Evolutionary conservation across 2,113 vertebrate genomes (phyloP), one percentile per base, ranked within the genome.

Genomic region (Coregonus clupeaformis): DNA sequence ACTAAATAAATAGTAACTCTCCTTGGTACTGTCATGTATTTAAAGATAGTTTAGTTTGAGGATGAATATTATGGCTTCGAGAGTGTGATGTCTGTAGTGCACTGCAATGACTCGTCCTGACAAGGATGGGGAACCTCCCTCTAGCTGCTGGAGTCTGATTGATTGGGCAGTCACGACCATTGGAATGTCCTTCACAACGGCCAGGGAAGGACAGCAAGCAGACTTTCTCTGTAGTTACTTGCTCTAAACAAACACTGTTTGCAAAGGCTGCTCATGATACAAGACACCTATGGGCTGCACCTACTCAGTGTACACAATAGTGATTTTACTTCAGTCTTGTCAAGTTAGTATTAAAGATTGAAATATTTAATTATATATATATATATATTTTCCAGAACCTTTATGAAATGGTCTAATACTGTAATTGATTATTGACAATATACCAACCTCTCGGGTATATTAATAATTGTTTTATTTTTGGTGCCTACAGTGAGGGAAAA

Each of bases 61-160:
- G 81, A 77, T 78, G 77, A 68, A 66, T 74, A 86, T 89, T 86
- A 86, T 89, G 88, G 89, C 79, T 77, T 76, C 73, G 70, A 81
- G 83, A 86, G 71, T 81, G 75, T 79, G 84, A 83, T 72, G 63
- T 84, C 80, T 42, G 73, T 76, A 75, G 68, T 82, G 87, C 83
- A 81, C 84, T 76, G 84, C 84, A 88, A 89, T 89, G 87, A 89
- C 80, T 84, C 85, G 82, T 84, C 85, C 82, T 90, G 89, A 90
- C 85, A 85, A 81, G 87, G 85, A 90, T 87, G 83, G 84, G 87
- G 88, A 87, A 81, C 85, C 83, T 77, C 78, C 77, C 85, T 83
- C 84, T 85, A 78, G 81, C 80, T 77, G 75, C 84, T 85, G 81
- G 85, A 82, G 77, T 82, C 85, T 91, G 91, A 92, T 93, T 92